phyloP scores from a whole-genome alignment of 1,140 invertebrate genomes.

The Diplogasteroides magnus region DNA sequence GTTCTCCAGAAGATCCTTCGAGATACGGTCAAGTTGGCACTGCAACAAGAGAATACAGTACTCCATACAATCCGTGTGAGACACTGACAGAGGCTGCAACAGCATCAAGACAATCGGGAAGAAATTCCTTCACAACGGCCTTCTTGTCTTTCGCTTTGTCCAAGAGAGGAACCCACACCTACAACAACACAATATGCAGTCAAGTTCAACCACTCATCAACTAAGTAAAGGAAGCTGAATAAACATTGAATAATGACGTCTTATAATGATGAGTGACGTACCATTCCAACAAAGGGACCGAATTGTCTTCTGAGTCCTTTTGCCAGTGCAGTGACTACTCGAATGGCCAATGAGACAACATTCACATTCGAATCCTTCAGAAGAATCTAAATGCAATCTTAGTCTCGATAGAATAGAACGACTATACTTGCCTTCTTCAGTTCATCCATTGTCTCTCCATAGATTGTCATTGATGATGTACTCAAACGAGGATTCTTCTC shows the following conservation, averaged over 20 bases:
- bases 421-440: slow-evolving; percentile 72
- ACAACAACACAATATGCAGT: neutral
- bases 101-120: neutral
- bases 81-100: neutral
- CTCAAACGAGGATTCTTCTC: neutral
- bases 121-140: neutral
- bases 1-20: neutral
- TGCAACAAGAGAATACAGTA: neutral
- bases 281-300: slow-evolving; percentile 67
- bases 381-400: slow-evolving; percentile 54
- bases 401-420: neutral
- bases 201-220: neutral
- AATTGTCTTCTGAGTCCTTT: slow-evolving; percentile 80
- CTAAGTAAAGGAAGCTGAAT: neutral
- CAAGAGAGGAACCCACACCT: neutral
- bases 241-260: neutral
- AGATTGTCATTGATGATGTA: slow-evolving; percentile 55
- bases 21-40: neutral
- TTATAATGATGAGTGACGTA: neutral
- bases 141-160: neutral
- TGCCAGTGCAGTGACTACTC: slow-evolving; percentile 75
- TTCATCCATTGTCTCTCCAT: slow-evolving; percentile 74
- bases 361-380: slow-evolving; percentile 89
- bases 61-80: neutral
- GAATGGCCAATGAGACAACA: slow-evolving; percentile 76